phyloP scores from a whole-genome alignment of 1,140 invertebrate species.

The Ectropis grisescens region DNA sequence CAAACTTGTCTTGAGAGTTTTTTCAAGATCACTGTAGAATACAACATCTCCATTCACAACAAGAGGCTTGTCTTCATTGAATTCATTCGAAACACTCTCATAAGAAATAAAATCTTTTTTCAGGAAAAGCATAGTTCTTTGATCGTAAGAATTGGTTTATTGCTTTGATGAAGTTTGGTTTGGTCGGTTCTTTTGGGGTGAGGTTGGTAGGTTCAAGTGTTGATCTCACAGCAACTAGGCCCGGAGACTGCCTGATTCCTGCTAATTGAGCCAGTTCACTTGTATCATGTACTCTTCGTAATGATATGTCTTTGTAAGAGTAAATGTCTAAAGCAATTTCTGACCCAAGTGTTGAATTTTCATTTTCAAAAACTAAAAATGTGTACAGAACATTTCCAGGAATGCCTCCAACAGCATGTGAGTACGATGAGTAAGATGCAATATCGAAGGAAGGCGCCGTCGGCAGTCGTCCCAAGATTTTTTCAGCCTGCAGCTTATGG shows the following conservation, averaged over 20 bases:
- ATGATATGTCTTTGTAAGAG: constrained; percentile 63
- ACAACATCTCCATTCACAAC: constrained; percentile 59
- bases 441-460: constrained; percentile 75
- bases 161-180: constrained; percentile 50
- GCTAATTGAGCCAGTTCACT: constrained; percentile 66
- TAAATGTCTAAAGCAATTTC: constrained; percentile 76
- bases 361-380: constrained; percentile 75
- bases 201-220: constrained; percentile 47
- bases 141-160: constrained; percentile 69
- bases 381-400: constrained; percentile 52
- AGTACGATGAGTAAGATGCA: constrained; percentile 60
- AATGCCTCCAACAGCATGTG: constrained; percentile 47
- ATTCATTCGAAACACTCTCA: constrained; percentile 25
- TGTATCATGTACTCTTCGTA: constrained; percentile 69
- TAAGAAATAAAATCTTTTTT: constrained; percentile 11
- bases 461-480: constrained; percentile 69
- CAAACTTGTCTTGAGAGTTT: constrained; percentile 83
- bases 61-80: constrained; percentile 42
- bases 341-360: constrained; percentile 70
- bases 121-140: constrained; percentile 50
- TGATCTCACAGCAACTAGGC: constrained; percentile 59
- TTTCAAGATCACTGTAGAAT: constrained; percentile 90
- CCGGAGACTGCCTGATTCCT: constrained; percentile 69
- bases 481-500: constrained; percentile 73
- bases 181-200: constrained; percentile 52